A percentile compares a stretch with the other conserved stretches of the same genome.
Conservation (phyloP, 2,113 vertebrate species). For the Callospermophilus lateralis region DNA sequence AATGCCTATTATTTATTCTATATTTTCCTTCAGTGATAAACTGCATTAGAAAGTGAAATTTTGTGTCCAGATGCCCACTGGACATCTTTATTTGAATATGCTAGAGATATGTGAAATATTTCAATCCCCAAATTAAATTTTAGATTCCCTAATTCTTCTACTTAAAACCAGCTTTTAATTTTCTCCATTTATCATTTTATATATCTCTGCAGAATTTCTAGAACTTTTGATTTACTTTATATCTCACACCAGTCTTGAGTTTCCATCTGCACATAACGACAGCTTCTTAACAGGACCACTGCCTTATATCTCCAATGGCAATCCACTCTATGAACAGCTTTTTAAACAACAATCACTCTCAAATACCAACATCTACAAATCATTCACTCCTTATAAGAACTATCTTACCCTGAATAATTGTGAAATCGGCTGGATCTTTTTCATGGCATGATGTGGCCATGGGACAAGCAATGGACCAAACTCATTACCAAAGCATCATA, state of each 20-base stretch:
- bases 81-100: neutral
- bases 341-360: neutral
- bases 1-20: conserved; percentile 30
- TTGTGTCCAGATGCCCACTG: neutral
- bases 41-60: conserved; percentile 35
- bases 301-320: neutral
- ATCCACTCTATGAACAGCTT: neutral
- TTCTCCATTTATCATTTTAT: neutral
- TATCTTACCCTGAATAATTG: neutral
- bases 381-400: neutral
- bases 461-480: neutral
- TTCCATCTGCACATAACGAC: neutral
- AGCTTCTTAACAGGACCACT: neutral
- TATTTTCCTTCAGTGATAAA: conserved; percentile 29
- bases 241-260: neutral
- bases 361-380: neutral
- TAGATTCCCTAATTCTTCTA: neutral
- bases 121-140: neutral
- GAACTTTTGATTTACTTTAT: neutral
- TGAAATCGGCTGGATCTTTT: neutral
- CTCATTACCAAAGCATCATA: neutral
- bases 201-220: neutral
- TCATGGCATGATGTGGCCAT: neutral
- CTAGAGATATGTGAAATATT: neutral
- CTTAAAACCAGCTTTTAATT: neutral